Base-by-base conservation (phyloP, 2,797 vertebrate genomes). In the Clarias fuscus region DNA sequence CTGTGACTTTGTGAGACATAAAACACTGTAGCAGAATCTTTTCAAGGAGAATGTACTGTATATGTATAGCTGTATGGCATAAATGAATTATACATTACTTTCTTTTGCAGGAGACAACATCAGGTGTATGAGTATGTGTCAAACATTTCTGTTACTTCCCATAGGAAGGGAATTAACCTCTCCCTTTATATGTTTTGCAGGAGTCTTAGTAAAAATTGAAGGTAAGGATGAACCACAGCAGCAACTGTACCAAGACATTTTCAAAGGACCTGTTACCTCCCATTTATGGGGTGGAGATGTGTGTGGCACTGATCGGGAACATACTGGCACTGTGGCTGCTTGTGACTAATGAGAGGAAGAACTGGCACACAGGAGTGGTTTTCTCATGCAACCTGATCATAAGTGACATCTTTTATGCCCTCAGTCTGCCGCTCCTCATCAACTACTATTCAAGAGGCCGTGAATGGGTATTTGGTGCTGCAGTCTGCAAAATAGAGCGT, bases 381-480 rank as follows among this genome's bases (percentile, higher is more conserved):
- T 95, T 96, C 88, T 94, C 95, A 0, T 97, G 92, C 62, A 96
- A 97, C 92, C 89, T 98, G 88, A 95, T 94, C 0, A 22, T 96
- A 91, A 96, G 96, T 0, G 96, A 97, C 90, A 88, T 97, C 71
- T 91, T 97, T 4, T 96, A 97, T 0, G 79, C 96, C 24, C 89
- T 96, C 33, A 95, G 94, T 0, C 91, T 97, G 40, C 96, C 96
- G 0, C 89, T 97, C 0, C 88, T 96, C 20, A 93, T 95, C 0
- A 61, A 86, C 59, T 97, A 97, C 91, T 95, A 97, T 43, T 30
- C 58, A 0, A 88, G 61, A 0, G 76, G 59, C 0, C 96, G 96
- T 68, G 0, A 91, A 4, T 97, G 97, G 97, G 0, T 1, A 3
- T 97, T 96, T 0, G 92, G 96, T 0, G 0, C 6, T 0, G 4